phyloP scores from a whole-genome alignment of 1,140 invertebrate species.

The Hyphantria cunea region DNA sequence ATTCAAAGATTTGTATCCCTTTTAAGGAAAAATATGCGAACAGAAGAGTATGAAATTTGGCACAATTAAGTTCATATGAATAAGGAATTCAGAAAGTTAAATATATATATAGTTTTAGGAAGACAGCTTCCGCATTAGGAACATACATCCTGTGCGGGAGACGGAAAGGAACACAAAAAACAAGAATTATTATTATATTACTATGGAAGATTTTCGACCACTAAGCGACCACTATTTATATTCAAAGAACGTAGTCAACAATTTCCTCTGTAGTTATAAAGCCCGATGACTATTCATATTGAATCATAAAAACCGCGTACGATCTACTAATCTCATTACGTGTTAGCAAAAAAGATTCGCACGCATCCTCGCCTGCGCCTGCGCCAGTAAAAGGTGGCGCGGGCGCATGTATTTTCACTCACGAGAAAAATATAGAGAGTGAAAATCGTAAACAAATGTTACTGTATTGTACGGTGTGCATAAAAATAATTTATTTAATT shows the following conservation, averaged over 20 bases:
- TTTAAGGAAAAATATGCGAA: no score
- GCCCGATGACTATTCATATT: background rate
- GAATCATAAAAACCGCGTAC: constrained; percentile 1
- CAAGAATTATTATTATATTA: no score
- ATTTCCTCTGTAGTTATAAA: constrained; percentile 2
- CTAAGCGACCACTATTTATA: no score
- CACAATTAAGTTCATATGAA: no score
- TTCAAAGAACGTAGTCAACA: background rate
- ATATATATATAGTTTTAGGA: no score
- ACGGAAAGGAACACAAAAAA: no score
- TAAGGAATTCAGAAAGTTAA: no score
- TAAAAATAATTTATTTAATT: background rate
- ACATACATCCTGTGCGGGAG: no score
- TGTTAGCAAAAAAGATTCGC: constrained; percentile 18
- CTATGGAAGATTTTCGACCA: no score
- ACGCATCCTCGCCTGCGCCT: constrained; percentile 15
- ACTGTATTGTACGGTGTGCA: constrained; percentile 42
- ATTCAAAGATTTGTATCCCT: no score
- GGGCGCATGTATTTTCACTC: constrained; percentile 63
- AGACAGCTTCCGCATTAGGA: no score
- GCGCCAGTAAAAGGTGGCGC: constrained; percentile 4
- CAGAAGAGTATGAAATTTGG: no score
- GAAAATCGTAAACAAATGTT: constrained; percentile 74
- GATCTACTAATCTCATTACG: constrained; percentile 27
- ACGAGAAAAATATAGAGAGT: constrained; percentile 75